Evolutionary conservation across 2,888 invertebrate genomes (phyloP), one percentile per base, ranked within the genome.

Genomic region (Chrysina gloriosa): DNA sequence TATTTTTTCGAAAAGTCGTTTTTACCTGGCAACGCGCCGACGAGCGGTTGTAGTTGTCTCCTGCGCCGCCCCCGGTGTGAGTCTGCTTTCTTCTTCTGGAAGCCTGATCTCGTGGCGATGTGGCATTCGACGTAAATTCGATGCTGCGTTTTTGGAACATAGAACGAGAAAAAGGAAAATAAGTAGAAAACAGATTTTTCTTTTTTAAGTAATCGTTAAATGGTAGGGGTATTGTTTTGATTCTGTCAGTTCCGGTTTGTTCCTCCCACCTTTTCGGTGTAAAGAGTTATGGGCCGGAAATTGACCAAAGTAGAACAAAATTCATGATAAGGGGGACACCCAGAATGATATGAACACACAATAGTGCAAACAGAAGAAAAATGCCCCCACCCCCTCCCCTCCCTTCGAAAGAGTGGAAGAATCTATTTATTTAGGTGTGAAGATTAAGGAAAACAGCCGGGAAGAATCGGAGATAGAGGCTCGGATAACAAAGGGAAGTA

Each of bases 11-110:
- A 19, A n/a, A 14, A 4, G 31, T 19, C n/a, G n/a, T n/a, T n/a
- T n/a, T 52, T 65, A 68, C 68, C 65, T 68, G 68, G 68, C 58
- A 68, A 68, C 68, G 68, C 19, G 4, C 16, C 9, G 7, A 4
- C 2, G 19, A 16, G 19, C n/a, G 11, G 21, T 4, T 25, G 31
- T 48, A n/a, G n/a, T 31, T 23, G 27, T 54, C 29, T 14, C 45
- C 56, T 9, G 34, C 66, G 19, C 25, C 31, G 21, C 14, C 47
- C 21, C 9, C 14, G n/a, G 16, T 29, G 23, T 42, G n/a, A 9
- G 11, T 19, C 25, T 47, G 56, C 14, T 34, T 66, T 9, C 34
- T 36, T 34, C 6, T 34, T 34, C 34, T 54, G 5, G 45, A 16
- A n/a, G 21, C 4, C 23, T 48, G 19, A 25, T 39, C 39, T 7